A percentile compares a stretch with the other conserved stretches of the same genome.
phyloP scores from a whole-genome alignment of 2,113 vertebrate genomes.

The Siphamia tubifer region DNA sequence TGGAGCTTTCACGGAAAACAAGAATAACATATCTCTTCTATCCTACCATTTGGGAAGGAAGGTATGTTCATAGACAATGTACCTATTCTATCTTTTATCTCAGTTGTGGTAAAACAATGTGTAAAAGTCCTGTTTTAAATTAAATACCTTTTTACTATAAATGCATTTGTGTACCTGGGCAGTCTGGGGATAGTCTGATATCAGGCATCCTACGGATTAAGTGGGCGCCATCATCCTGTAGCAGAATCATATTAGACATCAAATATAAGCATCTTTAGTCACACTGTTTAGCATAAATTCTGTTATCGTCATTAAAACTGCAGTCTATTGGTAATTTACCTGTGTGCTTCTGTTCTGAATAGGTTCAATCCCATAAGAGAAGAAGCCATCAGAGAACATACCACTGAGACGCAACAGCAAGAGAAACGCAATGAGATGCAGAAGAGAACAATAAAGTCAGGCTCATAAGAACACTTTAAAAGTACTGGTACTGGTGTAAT shows the following conservation, averaged over 20 bases:
- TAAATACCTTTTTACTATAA: too few relatives aligned
- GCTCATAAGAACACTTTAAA: neutral
- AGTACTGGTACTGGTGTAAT: too few relatives aligned
- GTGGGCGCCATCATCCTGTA: conserved; percentile 66
- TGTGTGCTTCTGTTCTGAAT: conserved; percentile 58
- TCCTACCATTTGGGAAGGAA: too few relatives aligned
- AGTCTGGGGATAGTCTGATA: conserved; percentile 60
- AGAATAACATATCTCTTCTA: too few relatives aligned
- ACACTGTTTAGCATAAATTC: too few relatives aligned
- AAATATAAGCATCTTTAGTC: too few relatives aligned
- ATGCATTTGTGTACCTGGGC: conserved; percentile 71
- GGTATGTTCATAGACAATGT: too few relatives aligned
- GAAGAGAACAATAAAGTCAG: neutral
- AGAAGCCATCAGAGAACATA: conserved; percentile 89
- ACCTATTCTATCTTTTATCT: too few relatives aligned
- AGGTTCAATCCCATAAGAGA: conserved; percentile 87
- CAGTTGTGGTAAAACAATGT: too few relatives aligned
- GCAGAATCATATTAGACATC: conserved; percentile 2
- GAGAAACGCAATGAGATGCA: neutral
- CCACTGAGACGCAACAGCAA: conserved; percentile 76
- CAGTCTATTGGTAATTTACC: conserved; percentile 41
- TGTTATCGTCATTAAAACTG: neutral
- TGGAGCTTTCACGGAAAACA: too few relatives aligned
- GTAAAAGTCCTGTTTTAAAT: too few relatives aligned
- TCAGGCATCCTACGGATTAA: conserved; percentile 73